A percentile compares a stretch with the other conserved stretches of the same genome.
phyloP scores from a whole-genome alignment of 1,140 invertebrate species.

The Sycophila sp. region DNA sequence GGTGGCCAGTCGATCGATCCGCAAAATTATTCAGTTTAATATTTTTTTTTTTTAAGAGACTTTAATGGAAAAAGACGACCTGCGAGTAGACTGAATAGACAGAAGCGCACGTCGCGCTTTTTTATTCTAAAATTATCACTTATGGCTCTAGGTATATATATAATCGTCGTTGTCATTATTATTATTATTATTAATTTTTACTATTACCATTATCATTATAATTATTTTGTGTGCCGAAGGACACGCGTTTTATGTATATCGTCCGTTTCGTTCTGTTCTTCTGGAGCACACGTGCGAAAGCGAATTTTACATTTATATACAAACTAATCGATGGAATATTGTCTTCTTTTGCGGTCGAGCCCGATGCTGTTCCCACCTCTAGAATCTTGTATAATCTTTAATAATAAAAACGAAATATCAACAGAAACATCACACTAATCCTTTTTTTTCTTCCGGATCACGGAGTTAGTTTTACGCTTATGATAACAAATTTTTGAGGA shows the following conservation, averaged over 20 bases:
- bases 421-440: constrained; percentile 16
- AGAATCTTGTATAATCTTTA: constrained; percentile 38
- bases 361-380: constrained; percentile 34
- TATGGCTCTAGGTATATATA: constrained; percentile 22
- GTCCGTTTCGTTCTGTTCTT: background rate
- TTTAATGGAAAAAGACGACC: background rate
- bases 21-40: constrained; percentile 9
- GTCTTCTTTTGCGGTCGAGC: constrained; percentile 26
- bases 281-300: background rate
- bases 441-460: constrained; percentile 14
- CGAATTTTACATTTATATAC: constrained; percentile 8
- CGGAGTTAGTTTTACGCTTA: no score
- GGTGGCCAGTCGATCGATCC: constrained; percentile 17
- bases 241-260: constrained; percentile 9
- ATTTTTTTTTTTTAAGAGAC: background rate
- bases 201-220: no score
- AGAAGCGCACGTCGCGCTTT: background rate
- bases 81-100: constrained; percentile 16
- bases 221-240: constrained; percentile 19
- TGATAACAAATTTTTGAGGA: no score
- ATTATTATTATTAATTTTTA: no score
- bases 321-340: constrained; percentile 29
- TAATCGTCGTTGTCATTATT: no score
- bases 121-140: constrained; percentile 20
- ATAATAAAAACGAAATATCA: constrained; percentile 34